phyloP scores from a whole-genome alignment of 2,888 invertebrate species.

The Dicycla oo region DNA sequence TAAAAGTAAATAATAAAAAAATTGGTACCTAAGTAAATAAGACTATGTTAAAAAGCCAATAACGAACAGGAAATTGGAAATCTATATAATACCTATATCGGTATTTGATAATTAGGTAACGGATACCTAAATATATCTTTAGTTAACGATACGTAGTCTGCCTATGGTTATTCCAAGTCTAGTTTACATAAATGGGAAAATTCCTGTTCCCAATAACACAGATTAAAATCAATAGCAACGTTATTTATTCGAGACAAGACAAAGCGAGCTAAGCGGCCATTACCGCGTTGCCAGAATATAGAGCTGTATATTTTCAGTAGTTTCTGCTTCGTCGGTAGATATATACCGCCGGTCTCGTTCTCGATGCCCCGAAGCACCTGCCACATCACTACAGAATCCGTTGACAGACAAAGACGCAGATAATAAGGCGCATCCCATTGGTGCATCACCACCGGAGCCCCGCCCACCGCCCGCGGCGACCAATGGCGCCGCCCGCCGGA shows the following conservation, averaged over 20 bases:
- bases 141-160: neutral
- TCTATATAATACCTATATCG: no score
- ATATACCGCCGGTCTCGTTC: constrained; percentile 44
- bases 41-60: no score
- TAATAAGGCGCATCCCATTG: constrained; percentile 90
- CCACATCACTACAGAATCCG: constrained; percentile 81
- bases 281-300: constrained; percentile 4
- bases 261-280: constrained; percentile 33
- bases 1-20: no score
- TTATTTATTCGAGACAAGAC: constrained; percentile 5
- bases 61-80: no score
- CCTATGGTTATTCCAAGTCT: neutral
- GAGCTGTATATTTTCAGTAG: constrained; percentile 32
- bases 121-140: neutral
- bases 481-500: constrained; percentile 86
- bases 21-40: no score
- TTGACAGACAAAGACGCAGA: constrained; percentile 91
- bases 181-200: constrained; percentile 7
- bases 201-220: neutral
- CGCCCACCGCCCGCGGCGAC: constrained; percentile 82
- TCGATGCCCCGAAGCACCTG: constrained; percentile 73
- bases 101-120: neutral
- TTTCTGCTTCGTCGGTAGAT: constrained; percentile 45
- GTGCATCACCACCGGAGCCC: constrained; percentile 89
- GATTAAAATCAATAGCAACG: constrained; percentile 9